These are phyloP conservation scores for Acestrorhynchus altus DNA, from an alignment of 2,797 vertebrate species.

Conservation along the genomic window DNA sequence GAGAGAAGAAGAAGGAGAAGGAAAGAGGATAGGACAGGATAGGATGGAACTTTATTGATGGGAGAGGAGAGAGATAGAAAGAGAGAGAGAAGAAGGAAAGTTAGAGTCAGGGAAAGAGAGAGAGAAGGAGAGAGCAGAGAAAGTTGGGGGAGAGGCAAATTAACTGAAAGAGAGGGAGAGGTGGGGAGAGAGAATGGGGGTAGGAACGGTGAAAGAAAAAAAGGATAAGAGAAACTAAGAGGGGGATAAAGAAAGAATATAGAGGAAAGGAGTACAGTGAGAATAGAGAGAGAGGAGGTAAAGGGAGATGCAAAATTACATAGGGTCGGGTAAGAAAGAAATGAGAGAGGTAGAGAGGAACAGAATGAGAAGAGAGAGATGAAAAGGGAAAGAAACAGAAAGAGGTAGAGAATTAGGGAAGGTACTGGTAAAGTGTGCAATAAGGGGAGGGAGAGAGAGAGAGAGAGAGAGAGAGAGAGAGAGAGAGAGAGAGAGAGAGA, in stretches of 20 bases:
- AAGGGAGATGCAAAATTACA: no score
- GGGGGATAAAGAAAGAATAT: neutral
- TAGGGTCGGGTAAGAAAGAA: no score
- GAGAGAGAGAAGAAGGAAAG: rapidly evolving
- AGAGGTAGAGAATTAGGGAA: neutral
- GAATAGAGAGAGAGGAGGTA: neutral
- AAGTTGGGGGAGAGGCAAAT: neutral
- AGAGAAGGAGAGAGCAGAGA: no score
- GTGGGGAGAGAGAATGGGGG: neutral
- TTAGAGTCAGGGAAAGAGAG: no score
- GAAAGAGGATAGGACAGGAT: neutral
- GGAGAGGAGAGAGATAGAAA: no score
- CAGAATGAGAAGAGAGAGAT: slow-evolving; percentile 19
- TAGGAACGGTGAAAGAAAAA: no score
- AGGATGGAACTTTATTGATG: neutral
- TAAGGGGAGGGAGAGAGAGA: slow-evolving; percentile 35
- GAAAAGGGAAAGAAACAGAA: slow-evolving; percentile 31
- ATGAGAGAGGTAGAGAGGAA: neutral
- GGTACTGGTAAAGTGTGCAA: slow-evolving; percentile 22
- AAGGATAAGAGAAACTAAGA: neutral
- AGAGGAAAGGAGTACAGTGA: neutral
- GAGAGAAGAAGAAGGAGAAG: neutral
- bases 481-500: neutral
- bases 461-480: slow-evolving; percentile 28
- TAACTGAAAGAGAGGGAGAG: neutral